Percentiles rank a stretch among this genome's conserved stretches.
phyloP scores from a whole-genome alignment of 2,888 invertebrate species.

The Trachelus troglodyta region DNA sequence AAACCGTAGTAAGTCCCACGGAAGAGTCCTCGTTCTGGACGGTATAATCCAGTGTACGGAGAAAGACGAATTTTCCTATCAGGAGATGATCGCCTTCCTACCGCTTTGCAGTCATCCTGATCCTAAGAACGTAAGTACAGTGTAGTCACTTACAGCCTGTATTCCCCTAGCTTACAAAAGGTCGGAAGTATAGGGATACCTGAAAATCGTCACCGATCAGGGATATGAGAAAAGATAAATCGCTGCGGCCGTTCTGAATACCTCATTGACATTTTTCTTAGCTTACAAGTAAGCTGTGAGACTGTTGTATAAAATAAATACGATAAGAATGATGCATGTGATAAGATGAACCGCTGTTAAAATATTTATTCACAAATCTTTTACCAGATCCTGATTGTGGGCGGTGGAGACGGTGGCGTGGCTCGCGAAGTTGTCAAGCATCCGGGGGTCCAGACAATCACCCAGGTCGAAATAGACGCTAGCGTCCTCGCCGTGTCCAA shows the following conservation, averaged over 20 bases:
- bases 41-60: constrained; percentile 98
- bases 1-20: constrained; percentile 77
- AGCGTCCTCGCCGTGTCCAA: constrained; percentile 92
- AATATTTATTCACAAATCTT: background rate
- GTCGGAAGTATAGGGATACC: no score
- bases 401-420: constrained; percentile 98
- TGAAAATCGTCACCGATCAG: no score
- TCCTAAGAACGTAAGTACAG: constrained; percentile 78
- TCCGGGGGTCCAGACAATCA: constrained; percentile 85
- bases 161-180: background rate
- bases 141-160: background rate
- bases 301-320: background rate
- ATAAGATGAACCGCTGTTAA: background rate
- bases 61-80: constrained; percentile 96
- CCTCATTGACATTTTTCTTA: no score
- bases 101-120: constrained; percentile 92
- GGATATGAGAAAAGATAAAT: no score
- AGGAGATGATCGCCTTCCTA: constrained; percentile 97
- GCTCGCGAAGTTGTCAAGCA: constrained; percentile 96
- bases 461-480: constrained; percentile 95
- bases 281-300: no score
- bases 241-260: no score
- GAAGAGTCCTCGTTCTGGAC: constrained; percentile 89
- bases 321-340: background rate
- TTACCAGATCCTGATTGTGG: constrained; percentile 85